Evolutionary conservation across 1,140 invertebrate genomes (phyloP), one percentile per base, ranked within the genome.

Genomic region (Agrypnia vestita): DNA sequence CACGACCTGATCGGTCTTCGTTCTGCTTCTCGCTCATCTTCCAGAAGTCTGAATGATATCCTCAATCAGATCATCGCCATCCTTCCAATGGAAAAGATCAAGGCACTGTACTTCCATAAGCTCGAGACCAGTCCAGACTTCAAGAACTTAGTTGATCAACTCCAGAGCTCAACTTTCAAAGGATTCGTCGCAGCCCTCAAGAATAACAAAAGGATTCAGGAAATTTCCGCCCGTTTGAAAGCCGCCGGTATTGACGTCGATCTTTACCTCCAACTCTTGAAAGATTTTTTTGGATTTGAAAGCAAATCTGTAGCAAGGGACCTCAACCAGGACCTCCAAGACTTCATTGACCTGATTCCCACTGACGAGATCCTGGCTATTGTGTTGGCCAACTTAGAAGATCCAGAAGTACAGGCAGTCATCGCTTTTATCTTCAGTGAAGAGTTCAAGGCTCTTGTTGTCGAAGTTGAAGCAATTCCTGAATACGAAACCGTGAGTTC

Each of bases 401-500:
- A 51, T 8, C 49, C 11, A 15, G 49, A 51, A 13, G 11, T 51
- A 51, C 49, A 51, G 49, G n/a, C 11, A 51, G n/a, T 15, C 11
- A 51, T 51, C 8, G n/a, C 11, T 1, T 51, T 51, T 9, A 12
- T 51, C 49, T 15, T 51, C n/a, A 13, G 11, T 51, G 49, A 51
- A 1, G 49, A 51, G 11, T 51, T 51, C n/a, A 51, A 51, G 11
- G 25, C 25, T 35, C 25, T 35, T 35, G 25, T 35, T 35, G 1
- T 35, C 1, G 25, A 35, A 35, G 25, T 35, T 35, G 25, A 35
- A 35, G 25, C 25, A 35, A 35, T 35, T 35, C 25, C 25, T 6
- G 61, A 62, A 62, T 62, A 62, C 21, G 61, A 62, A 43, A 25
- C 61, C 1, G 61, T 62, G 13, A 62, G 61, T 62, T 25, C 6